Percentiles rank a stretch among this genome's conserved stretches.
Conservation (phyloP, 2,888 invertebrate species). For the Laspeyria flexula region DNA sequence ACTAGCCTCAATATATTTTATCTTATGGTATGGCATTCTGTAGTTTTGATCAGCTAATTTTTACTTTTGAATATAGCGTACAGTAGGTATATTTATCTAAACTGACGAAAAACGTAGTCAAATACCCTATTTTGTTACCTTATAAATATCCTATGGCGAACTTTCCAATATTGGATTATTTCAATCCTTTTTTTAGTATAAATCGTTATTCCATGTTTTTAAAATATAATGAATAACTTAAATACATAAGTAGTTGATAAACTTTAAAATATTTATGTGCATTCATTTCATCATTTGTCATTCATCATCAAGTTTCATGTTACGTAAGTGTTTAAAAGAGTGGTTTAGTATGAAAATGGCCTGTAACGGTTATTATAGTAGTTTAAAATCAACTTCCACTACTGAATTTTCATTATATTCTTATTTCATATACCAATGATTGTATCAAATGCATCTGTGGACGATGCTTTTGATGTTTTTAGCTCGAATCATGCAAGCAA, state of each 20-base stretch:
- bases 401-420: not conserved
- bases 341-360: not conserved
- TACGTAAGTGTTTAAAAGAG: no score
- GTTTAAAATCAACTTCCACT: no score
- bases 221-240: not conserved
- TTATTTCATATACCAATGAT: not conserved
- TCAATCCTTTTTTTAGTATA: not conserved
- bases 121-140: not conserved
- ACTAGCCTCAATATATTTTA: no score
- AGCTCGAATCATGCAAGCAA: not conserved
- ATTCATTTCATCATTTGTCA: not conserved
- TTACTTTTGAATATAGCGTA: no score
- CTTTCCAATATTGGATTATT: not conserved
- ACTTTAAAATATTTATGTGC: not conserved
- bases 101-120: not conserved
- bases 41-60: no score
- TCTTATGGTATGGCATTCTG: no score
- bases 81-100: no score
- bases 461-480: not conserved
- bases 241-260: not conserved
- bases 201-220: not conserved
- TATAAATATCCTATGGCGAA: not conserved
- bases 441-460: not conserved
- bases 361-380: not conserved
- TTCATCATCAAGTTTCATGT: not conserved